Percentiles rank a stretch among this genome's conserved stretches.
phyloP scores from a whole-genome alignment of 2,888 invertebrate species.

The Cryptus viduatorius region DNA sequence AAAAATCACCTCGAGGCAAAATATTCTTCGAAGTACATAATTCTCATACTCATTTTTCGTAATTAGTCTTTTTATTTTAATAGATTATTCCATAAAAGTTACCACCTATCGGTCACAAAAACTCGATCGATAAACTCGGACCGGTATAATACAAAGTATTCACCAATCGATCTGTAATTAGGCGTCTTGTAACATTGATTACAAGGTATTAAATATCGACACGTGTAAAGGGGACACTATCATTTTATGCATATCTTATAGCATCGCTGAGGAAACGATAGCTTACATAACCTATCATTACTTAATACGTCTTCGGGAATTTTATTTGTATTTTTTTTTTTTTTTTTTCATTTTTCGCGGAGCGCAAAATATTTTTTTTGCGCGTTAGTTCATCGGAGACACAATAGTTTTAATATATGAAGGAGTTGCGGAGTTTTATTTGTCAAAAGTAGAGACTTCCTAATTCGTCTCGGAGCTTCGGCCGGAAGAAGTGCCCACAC shows the following conservation, averaged over 20 bases:
- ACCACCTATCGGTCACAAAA: not conserved
- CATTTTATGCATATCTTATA: not conserved
- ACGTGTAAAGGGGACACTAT: not conserved
- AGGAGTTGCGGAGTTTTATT: not conserved
- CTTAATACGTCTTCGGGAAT: not conserved
- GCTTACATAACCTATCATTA: slow-evolving; percentile 4
- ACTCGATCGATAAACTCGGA: not conserved
- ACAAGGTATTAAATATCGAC: slow-evolving; percentile 6
- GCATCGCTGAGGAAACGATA: not conserved
- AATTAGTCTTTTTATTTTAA: not conserved
- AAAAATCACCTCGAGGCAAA: too few relatives aligned
- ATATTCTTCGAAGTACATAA: too few relatives aligned
- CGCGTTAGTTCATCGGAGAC: not conserved
- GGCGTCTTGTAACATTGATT: not conserved
- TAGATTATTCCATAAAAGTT: not conserved
- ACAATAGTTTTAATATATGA: not conserved
- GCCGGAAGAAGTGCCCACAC: slow-evolving; percentile 59
- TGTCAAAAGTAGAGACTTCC: slow-evolving; percentile 38
- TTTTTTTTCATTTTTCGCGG: too few relatives aligned
- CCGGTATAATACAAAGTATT: not conserved
- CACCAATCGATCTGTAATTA: not conserved
- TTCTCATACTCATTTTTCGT: too few relatives aligned
- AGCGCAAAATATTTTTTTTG: too few relatives aligned
- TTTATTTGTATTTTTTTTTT: too few relatives aligned
- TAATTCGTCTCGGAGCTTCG: slow-evolving; percentile 26